Conservation (phyloP, 1,140 invertebrate species). For the Tetramorium alpestre region DNA sequence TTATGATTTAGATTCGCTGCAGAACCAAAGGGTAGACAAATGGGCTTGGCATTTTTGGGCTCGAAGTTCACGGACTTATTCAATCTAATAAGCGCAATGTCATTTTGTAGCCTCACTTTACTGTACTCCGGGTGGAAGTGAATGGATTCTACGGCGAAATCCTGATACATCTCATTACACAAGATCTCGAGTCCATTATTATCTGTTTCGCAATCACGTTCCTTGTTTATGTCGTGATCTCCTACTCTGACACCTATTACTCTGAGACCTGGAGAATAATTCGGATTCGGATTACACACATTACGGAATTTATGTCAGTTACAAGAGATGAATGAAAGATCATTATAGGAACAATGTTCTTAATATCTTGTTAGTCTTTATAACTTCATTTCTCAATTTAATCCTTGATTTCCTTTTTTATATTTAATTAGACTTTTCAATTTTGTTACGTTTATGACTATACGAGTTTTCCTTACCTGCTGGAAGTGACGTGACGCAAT, state of each 20-base stretch:
- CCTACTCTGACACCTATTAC: slow-evolving; percentile 87
- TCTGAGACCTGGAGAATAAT: slow-evolving; percentile 75
- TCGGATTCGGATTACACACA: not conserved
- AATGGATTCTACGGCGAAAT: slow-evolving; percentile 86
- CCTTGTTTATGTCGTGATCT: slow-evolving; percentile 87
- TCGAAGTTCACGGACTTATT: slow-evolving; percentile 84
- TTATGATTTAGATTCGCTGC: slow-evolving; percentile 62
- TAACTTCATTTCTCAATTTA: not conserved
- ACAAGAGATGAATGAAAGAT: slow-evolving; percentile 4
- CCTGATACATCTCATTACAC: slow-evolving; percentile 87
- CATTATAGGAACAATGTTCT: slow-evolving; percentile 45
- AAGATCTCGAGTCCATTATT: slow-evolving; percentile 74
- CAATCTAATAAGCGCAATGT: slow-evolving; percentile 89
- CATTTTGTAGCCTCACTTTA: slow-evolving; percentile 84
- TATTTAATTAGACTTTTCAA: not conserved
- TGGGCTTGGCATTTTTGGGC: slow-evolving; percentile 85
- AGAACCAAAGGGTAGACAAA: slow-evolving; percentile 87
- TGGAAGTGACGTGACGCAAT: slow-evolving; percentile 87
- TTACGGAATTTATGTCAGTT: not conserved
- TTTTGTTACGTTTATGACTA: not conserved
- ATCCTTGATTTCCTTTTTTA: not conserved
- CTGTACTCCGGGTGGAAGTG: slow-evolving; percentile 87
- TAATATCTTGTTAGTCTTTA: too few species aligned
- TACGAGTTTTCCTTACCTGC: slow-evolving; percentile 60
- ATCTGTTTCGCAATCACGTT: slow-evolving; percentile 87